Evolutionary conservation across 2,113 vertebrate species (phyloP).

Genomic region (Pluvianellus socialis): DNA sequence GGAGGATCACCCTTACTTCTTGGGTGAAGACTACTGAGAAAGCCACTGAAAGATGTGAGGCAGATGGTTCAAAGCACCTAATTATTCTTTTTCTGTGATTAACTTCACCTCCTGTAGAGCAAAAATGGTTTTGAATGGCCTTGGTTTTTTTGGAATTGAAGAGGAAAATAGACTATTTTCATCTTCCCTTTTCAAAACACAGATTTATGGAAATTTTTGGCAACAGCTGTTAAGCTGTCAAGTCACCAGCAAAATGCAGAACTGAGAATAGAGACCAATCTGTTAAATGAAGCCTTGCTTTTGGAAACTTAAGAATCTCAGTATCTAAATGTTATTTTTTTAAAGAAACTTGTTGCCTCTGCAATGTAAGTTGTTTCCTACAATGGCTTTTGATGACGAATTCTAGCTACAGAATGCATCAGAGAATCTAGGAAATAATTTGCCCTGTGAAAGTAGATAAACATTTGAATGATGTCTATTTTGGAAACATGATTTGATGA

Average conservation of each 20-base stretch:
- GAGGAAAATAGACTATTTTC: conserved; percentile 30
- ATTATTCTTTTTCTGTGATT: neutral
- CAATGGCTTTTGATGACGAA: neutral
- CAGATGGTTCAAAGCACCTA: neutral
- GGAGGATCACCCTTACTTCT: neutral
- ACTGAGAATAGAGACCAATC: neutral
- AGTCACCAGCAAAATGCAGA: conserved; percentile 34
- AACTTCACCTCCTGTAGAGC: neutral
- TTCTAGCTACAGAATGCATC: neutral
- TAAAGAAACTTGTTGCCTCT: neutral
- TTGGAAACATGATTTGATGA: neutral
- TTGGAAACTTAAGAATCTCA: neutral
- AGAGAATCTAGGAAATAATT: neutral
- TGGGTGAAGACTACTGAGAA: neutral
- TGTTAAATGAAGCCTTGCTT: conserved; percentile 37
- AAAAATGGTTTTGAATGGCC: neutral
- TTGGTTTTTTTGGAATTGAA: conserved; percentile 56
- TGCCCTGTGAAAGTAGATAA: neutral
- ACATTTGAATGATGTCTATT: neutral
- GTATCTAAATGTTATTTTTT: neutral
- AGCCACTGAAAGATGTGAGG: neutral
- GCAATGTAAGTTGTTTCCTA: neutral
- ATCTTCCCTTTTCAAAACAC: conserved; percentile 54
- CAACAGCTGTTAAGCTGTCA: conserved; percentile 56
- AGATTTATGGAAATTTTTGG: conserved; percentile 43